Conservation (phyloP, 1,140 invertebrate genomes). For the Ostrea denselamellosa region DNA sequence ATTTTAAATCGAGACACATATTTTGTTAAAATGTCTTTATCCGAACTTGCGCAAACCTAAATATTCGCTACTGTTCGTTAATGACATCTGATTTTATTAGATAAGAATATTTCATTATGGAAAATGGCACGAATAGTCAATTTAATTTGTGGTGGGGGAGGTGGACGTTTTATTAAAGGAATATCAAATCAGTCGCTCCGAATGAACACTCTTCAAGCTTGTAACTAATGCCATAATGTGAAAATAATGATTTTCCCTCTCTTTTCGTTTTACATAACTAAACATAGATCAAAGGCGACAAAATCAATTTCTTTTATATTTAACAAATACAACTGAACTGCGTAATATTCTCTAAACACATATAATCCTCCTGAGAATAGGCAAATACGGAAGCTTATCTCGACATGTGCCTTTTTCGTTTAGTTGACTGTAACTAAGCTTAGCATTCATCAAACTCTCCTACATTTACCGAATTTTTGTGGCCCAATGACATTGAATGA, state of each 20-base stretch:
- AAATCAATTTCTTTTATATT: slow-evolving; percentile 14
- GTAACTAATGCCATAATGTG: neutral
- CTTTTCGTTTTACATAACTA: neutral
- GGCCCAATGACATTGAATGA: neutral
- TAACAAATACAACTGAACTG: neutral
- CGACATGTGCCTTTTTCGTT: neutral
- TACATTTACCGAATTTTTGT: neutral
- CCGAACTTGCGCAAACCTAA: no score
- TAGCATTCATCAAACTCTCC: slow-evolving; percentile 1
- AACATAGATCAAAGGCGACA: neutral
- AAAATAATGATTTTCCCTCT: neutral
- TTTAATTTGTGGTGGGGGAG: no score
- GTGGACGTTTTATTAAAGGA: neutral
- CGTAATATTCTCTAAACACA: neutral
- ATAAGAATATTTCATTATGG: no score
- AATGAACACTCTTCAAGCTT: neutral
- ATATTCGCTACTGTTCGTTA: no score
- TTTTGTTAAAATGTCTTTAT: no score
- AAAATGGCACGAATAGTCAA: no score
- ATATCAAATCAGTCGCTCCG: neutral
- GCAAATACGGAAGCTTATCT: slow-evolving; percentile 10
- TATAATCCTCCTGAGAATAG: neutral
- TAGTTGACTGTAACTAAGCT: neutral
- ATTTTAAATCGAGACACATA: no score
- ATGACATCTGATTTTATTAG: no score